These are phyloP conservation scores for Leptodactylus fuscus DNA, from an alignment of 2,113 vertebrate genomes.

Conservation along the genomic window DNA sequence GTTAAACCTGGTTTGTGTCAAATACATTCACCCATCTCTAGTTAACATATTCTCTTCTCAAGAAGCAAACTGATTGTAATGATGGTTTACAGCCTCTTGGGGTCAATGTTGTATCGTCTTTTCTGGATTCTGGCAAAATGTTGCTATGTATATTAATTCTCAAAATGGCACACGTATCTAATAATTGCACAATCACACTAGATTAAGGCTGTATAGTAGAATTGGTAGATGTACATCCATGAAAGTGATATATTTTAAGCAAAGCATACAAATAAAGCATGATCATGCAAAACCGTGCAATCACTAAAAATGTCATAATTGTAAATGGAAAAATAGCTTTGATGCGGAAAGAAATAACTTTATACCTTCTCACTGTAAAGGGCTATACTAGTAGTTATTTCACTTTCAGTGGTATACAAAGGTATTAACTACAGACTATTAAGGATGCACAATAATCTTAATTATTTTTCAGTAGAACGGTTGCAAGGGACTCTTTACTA, in stretches of 20 bases:
- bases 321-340: too few species aligned
- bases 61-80: neutral
- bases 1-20: too few species aligned
- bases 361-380: too few species aligned
- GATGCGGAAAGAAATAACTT: too few species aligned
- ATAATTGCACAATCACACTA: neutral
- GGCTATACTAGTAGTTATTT: too few species aligned
- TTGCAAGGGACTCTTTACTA: too few species aligned
- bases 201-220: neutral
- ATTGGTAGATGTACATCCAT: neutral
- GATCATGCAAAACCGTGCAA: neutral
- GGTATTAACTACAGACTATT: too few species aligned
- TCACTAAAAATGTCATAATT: neutral
- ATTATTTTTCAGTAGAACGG: too few species aligned
- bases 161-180: neutral
- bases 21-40: too few species aligned
- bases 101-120: constrained; percentile 3
- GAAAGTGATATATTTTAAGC: neutral
- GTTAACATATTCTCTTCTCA: neutral
- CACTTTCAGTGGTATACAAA: too few species aligned
- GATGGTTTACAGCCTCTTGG: neutral
- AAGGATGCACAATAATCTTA: too few species aligned
- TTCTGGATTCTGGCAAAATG: neutral
- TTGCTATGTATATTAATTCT: neutral
- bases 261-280: neutral